Evolutionary conservation across 2,113 vertebrate genomes (phyloP).

Genomic region (Gorilla gorilla): DNA sequence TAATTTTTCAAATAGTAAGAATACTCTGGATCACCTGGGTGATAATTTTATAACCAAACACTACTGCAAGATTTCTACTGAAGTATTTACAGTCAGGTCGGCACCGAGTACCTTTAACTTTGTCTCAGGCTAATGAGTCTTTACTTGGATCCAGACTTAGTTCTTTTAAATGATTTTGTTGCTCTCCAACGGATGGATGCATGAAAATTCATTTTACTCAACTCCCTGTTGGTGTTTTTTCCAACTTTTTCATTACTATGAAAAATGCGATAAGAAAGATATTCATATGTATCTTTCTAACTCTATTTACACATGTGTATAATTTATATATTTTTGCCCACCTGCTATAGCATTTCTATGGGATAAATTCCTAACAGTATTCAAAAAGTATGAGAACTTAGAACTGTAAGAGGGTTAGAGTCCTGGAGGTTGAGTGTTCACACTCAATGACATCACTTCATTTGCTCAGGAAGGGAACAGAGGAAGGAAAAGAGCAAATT

Average conservation of each 20-base stretch:
- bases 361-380: background rate
- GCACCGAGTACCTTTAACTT: background rate
- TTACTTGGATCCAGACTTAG: background rate
- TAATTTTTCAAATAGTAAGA: conserved; percentile 4
- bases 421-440: background rate
- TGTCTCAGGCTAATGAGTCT: background rate
- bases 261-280: background rate
- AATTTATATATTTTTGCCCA: background rate
- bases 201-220: background rate
- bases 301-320: background rate
- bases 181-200: background rate
- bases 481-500: background rate
- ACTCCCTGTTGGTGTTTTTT: background rate
- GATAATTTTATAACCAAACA: background rate
- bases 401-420: background rate
- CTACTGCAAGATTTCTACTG: background rate
- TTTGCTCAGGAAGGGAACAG: background rate
- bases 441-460: background rate
- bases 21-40: background rate
- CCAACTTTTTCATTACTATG: background rate
- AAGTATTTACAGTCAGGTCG: background rate
- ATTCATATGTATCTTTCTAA: background rate
- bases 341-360: background rate
- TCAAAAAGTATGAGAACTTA: background rate
- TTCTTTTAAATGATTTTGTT: background rate